Evolutionary conservation across 2,113 vertebrate species (phyloP).

Genomic region (Syngnathus floridae): DNA sequence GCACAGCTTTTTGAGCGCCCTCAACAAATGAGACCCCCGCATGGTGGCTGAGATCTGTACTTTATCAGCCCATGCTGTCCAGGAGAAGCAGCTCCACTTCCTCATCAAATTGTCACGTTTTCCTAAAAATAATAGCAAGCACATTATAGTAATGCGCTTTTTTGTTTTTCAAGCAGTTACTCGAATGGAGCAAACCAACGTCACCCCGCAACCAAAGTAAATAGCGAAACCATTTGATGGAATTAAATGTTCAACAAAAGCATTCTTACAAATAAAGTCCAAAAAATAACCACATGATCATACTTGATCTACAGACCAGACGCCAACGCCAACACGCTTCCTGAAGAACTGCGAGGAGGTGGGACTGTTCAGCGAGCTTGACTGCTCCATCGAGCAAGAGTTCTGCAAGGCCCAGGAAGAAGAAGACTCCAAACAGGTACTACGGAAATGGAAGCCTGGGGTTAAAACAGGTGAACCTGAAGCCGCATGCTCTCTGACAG

Average conservation of each 20-base stretch:
- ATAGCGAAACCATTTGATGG: not conserved
- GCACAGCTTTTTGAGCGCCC: conserved; percentile 28
- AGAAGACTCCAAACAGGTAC: conserved; percentile 94
- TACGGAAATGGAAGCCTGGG: conserved; percentile 16
- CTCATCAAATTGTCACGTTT: conserved; percentile 14
- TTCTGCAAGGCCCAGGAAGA: conserved; percentile 96
- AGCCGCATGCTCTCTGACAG: conserved; percentile 20
- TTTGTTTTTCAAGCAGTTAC: not conserved
- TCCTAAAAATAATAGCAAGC: conserved; percentile 16
- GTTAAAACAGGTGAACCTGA: conserved; percentile 16
- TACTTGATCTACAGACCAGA: conserved; percentile 83
- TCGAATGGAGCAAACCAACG: not conserved
- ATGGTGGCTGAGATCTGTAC: conserved; percentile 52
- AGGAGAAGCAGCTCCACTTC: conserved; percentile 30
- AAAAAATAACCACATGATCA: not conserved
- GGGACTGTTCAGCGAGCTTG: conserved; percentile 93
- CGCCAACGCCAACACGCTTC: conserved; percentile 94
- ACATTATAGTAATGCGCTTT: not conserved
- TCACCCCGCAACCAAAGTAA: not conserved
- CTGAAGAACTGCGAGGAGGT: conserved; percentile 99
- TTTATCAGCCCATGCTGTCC: conserved; percentile 50
- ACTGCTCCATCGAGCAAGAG: conserved; percentile 95
- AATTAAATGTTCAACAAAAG: not conserved
- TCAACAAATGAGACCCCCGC: conserved; percentile 56
- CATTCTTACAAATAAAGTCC: not conserved